A percentile compares a stretch with the other conserved stretches of the same genome.
phyloP scores from a whole-genome alignment of 2,113 vertebrate species.

The Thryonomys swinderianus region DNA sequence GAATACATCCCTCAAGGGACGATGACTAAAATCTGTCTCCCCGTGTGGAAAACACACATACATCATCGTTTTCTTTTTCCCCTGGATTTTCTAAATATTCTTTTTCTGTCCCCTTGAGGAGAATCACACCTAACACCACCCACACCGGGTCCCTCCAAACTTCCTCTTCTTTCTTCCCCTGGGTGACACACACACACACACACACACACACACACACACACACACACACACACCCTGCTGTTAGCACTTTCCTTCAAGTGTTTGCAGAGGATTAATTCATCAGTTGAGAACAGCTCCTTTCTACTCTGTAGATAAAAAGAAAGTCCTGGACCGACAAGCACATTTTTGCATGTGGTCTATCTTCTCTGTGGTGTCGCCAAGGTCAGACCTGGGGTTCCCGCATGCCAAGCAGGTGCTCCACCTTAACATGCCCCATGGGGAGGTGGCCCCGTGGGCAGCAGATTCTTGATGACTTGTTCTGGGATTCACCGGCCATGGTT shows the following conservation, averaged over 20 bases:
- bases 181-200: not conserved
- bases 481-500: too few species aligned
- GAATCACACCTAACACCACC: not conserved
- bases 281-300: conserved; percentile 61
- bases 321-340: conserved; percentile 72
- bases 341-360: not conserved
- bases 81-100: not conserved
- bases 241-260: conserved; percentile 60
- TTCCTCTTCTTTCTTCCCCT: conserved; percentile 30
- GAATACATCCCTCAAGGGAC: not conserved
- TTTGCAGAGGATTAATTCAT: conserved; percentile 62
- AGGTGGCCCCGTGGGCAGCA: not conserved
- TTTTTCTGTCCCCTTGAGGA: not conserved
- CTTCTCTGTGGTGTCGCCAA: not conserved
- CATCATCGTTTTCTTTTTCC: not conserved
- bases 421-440: not conserved
- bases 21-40: not conserved
- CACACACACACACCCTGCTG: not conserved
- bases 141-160: not conserved
- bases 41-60: not conserved
- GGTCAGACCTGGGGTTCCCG: not conserved
- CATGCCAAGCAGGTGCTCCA: not conserved
- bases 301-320: conserved; percentile 78
- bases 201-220: not conserved
- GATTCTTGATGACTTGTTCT: not conserved